Conservation (phyloP, 2,888 invertebrate genomes). For the Leptarthrus brevirostris region DNA sequence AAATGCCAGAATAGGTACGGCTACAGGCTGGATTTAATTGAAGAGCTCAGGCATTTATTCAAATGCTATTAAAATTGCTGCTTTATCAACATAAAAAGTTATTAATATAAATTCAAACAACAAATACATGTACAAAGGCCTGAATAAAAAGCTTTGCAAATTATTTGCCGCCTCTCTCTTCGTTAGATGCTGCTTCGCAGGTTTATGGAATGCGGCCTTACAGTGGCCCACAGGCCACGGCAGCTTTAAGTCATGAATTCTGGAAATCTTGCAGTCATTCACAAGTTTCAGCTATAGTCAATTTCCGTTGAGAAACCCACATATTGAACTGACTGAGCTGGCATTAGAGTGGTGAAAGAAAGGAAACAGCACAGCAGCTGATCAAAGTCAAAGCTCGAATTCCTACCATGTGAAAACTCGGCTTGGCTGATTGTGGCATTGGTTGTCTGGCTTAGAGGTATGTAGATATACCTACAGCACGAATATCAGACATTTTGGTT, state of each 20-base stretch:
- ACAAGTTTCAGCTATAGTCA: constrained; percentile 34
- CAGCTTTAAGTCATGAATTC: constrained; percentile 34
- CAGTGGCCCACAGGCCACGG: constrained; percentile 14
- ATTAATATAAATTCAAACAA: constrained; percentile 24
- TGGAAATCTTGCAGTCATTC: constrained; percentile 39
- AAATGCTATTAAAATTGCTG: constrained; percentile 11
- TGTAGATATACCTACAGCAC: too few relatives aligned
- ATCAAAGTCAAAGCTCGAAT: constrained; percentile 40
- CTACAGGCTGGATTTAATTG: neutral
- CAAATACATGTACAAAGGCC: constrained; percentile 12
- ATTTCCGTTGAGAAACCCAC: neutral
- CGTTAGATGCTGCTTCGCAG: constrained; percentile 8
- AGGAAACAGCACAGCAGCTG: constrained; percentile 38
- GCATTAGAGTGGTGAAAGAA: constrained; percentile 14
- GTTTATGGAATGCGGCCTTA: constrained; percentile 33
- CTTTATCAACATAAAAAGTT: neutral
- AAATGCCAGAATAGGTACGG: neutral
- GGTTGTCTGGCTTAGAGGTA: neutral
- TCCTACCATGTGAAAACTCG: neutral
- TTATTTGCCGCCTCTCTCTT: neutral
- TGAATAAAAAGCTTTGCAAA: constrained; percentile 9
- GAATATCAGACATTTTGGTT: too few relatives aligned
- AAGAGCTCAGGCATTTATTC: neutral
- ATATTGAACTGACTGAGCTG: neutral
- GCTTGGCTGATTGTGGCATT: neutral